Conservation (phyloP, 2,888 invertebrate species). For the Microctonus hyperodae region DNA sequence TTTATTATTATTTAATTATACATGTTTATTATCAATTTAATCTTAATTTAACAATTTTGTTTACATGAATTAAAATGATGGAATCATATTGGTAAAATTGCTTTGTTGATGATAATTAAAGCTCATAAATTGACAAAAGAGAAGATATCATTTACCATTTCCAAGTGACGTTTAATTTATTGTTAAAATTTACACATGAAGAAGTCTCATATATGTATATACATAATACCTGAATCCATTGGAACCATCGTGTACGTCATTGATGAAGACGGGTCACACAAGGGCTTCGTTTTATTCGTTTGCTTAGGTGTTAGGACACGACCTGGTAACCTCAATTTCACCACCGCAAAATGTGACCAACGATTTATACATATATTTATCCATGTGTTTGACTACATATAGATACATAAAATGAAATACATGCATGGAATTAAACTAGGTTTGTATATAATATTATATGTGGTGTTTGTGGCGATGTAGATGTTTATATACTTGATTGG, state of each 20-base stretch:
- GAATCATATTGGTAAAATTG: no score
- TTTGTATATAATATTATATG: no score
- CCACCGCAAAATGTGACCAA: not conserved
- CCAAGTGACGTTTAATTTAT: not conserved
- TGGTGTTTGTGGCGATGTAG: not conserved
- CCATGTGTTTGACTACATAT: no score
- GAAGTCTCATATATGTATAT: not conserved
- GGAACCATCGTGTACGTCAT: slow-evolving; percentile 42
- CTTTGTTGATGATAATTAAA: no score
- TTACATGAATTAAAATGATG: no score
- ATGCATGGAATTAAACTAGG: no score
- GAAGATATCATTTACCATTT: no score
- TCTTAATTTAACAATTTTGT: no score
- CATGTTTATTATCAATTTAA: no score
- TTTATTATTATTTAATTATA: no score
- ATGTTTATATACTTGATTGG: no score
- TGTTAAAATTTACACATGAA: not conserved
- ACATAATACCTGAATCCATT: slow-evolving; percentile 29
- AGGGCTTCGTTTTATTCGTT: not conserved
- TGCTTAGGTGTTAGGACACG: slow-evolving; percentile 24
- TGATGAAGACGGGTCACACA: slow-evolving; percentile 33
- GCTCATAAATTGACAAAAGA: not conserved
- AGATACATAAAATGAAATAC: no score
- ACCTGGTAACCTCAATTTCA: slow-evolving; percentile 39
- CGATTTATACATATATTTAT: slow-evolving; percentile 17